Evolutionary conservation across 2,113 vertebrate genomes (phyloP).

Genomic region (Tautogolabrus adspersus): DNA sequence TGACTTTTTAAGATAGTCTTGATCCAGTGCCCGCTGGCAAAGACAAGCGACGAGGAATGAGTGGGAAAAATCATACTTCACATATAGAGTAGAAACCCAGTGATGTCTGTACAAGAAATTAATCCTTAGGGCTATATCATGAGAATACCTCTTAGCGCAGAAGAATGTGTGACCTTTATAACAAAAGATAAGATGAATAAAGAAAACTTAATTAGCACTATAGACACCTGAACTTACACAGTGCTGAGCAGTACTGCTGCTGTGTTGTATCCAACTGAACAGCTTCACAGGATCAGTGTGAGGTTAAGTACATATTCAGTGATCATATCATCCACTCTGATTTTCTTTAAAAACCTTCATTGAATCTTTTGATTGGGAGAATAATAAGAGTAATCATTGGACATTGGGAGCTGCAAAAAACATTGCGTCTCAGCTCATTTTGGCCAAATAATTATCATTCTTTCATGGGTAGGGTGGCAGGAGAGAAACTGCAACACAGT

Average conservation of each 20-base stretch:
- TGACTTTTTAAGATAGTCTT: not conserved
- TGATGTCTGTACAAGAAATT: not conserved
- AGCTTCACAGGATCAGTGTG: not conserved
- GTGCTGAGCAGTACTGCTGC: not conserved
- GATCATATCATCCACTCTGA: not conserved
- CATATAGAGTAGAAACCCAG: not conserved
- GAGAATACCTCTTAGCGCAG: not conserved
- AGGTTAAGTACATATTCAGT: not conserved
- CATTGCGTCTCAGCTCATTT: not conserved
- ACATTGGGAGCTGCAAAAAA: not conserved
- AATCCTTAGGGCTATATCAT: not conserved
- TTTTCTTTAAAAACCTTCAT: not conserved
- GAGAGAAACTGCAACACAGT: not conserved
- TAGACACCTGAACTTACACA: not conserved
- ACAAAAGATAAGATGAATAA: not conserved
- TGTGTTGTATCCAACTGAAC: not conserved
- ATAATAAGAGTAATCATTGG: not conserved
- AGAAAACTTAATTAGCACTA: not conserved
- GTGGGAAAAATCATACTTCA: not conserved
- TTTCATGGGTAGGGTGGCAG: too few species aligned
- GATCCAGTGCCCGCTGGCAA: not conserved
- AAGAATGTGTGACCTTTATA: conserved; percentile 10
- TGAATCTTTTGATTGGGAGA: not conserved
- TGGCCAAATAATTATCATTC: not conserved
- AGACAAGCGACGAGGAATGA: not conserved